Evolutionary conservation across 2,888 invertebrate genomes (phyloP), one percentile per base, ranked within the genome.

Genomic region (Poecilobothrus nobilitatus): DNA sequence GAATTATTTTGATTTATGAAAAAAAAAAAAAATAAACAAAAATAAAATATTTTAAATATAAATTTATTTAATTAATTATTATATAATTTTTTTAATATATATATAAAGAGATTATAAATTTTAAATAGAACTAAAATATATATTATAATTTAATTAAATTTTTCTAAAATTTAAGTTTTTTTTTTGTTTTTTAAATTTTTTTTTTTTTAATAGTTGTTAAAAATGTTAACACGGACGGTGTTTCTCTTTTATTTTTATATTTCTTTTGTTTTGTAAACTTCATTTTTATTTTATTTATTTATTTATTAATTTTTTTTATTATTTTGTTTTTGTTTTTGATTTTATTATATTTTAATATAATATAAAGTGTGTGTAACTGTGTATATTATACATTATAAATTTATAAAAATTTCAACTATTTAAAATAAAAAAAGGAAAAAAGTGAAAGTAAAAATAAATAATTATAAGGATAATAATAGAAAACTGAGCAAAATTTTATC

Each of bases 141-240:
- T 27, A 27, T 4, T 27, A 27, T 27, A 37, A 37, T 37, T 53
- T 53, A 53, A 53, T 53, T 53, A 53, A 53, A 53, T 53, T 53
- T 53, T 53, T 53, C 53, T 53, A 53, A 53, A 53, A 53, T 53
- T 53, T 53, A 18, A 53, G 18, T 12, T 2, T 53, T 3, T 3
- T 53, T 44, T 10, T 44, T 44, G 6, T 44, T 53, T 53, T 18
- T 53, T 53, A 18, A 9, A 18, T 53, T 18, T 53, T 53, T 53
- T 53, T 44, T 53, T 53, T 18, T 53, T 18, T 4, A 53, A 53
- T 53, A 18, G 53, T 53, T 53, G 53, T 53, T 53, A 53, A 53
- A 53, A 53, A 53, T 53, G 53, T 53, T 53, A 53, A 53, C 53
- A 53, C 53, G 53, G 53, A 53, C 53, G 53, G 53, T 44, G 53